phyloP scores from a whole-genome alignment of 1,140 invertebrate genomes.

The Sitophilus oryzae region DNA sequence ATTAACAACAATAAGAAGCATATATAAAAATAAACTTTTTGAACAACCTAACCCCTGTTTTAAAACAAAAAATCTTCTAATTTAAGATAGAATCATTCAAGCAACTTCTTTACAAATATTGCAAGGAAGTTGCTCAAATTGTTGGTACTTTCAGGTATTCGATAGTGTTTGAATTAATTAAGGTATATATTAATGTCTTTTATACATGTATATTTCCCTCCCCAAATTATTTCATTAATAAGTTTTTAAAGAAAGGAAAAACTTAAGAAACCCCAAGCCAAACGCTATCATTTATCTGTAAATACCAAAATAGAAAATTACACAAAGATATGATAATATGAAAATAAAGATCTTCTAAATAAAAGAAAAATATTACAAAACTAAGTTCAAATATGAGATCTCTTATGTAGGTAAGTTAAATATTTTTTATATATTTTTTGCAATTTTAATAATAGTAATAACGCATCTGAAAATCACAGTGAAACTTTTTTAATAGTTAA shows the following conservation, averaged over 20 bases:
- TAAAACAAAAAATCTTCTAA: slow-evolving; percentile 20
- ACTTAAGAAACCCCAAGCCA: not conserved
- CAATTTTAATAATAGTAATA: slow-evolving; percentile 44
- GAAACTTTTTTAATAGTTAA: slow-evolving; percentile 40
- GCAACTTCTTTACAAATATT: slow-evolving; percentile 34
- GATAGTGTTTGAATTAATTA: not conserved
- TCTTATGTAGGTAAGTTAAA: slow-evolving; percentile 45
- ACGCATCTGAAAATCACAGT: slow-evolving; percentile 46
- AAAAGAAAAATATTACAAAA: slow-evolving; percentile 38
- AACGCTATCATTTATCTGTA: not conserved
- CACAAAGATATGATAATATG: slow-evolving; percentile 21
- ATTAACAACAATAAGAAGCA: slow-evolving; percentile 28
- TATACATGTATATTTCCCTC: not conserved
- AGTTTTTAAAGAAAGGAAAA: too few species aligned
- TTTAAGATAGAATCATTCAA: slow-evolving; percentile 11
- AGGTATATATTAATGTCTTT: not conserved
- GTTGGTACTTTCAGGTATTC: not conserved
- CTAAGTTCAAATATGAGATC: slow-evolving; percentile 45
- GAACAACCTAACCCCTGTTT: slow-evolving; percentile 28
- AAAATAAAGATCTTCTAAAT: slow-evolving; percentile 43
- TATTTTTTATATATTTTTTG: slow-evolving; percentile 37
- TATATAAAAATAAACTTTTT: slow-evolving; percentile 32
- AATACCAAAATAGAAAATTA: slow-evolving; percentile 15
- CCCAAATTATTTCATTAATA: too few species aligned
- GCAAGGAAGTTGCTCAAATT: slow-evolving; percentile 25